Evolutionary conservation across 2,888 invertebrate genomes (phyloP).

Genomic region (Aromia moschata): DNA sequence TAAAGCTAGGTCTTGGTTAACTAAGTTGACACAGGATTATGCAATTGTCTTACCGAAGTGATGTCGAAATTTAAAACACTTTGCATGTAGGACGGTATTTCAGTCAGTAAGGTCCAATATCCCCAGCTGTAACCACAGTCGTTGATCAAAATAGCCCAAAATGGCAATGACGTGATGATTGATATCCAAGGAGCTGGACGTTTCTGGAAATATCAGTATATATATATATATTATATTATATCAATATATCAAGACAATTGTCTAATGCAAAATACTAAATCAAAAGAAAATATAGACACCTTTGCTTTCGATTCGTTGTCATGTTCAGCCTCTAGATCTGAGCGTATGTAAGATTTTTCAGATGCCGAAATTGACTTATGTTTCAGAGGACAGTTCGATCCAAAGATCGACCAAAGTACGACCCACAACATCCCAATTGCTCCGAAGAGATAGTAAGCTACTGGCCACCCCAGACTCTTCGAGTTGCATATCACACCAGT

Average conservation of each 20-base stretch:
- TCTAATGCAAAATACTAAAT: no score
- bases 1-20: no score
- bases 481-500: conserved; percentile 69
- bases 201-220: conserved; percentile 36
- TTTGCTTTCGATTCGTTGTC: no score
- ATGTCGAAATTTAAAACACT: conserved; percentile 77
- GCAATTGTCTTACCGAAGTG: conserved; percentile 68
- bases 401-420: conserved; percentile 68
- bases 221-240: no score
- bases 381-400: conserved; percentile 71
- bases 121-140: conserved; percentile 83
- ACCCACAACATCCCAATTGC: conserved; percentile 70
- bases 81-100: conserved; percentile 83
- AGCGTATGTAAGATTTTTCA: conserved; percentile 73
- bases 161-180: conserved; percentile 77
- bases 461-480: conserved; percentile 74
- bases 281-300: no score
- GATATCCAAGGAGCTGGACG: conserved; percentile 75
- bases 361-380: conserved; percentile 68
- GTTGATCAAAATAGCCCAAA: conserved; percentile 76
- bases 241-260: no score
- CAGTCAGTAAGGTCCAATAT: conserved; percentile 83
- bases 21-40: no score
- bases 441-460: conserved; percentile 80
- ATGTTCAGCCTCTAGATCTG: conserved; percentile 15